phyloP scores from a whole-genome alignment of 1,140 invertebrate species.

The Spodoptera litura region DNA sequence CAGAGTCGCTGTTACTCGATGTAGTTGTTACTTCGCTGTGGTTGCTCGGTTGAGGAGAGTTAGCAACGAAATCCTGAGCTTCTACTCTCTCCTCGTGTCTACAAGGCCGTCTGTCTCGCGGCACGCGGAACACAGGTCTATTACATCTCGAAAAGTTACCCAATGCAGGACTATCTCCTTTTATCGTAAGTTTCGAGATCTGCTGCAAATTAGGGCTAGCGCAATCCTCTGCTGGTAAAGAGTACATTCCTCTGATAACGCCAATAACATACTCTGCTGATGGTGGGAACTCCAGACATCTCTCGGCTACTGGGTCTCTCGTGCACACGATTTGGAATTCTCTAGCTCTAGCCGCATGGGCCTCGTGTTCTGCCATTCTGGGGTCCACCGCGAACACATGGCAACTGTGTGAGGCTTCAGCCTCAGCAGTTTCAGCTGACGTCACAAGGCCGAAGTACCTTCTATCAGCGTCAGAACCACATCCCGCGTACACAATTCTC shows the following conservation, averaged over 20 bases:
- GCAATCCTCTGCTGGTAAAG: constrained; percentile 84
- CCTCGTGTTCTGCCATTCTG: constrained; percentile 92
- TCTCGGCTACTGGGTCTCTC: constrained; percentile 88
- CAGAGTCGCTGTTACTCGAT: constrained; percentile 97
- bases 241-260: constrained; percentile 89
- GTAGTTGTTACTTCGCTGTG: constrained; percentile 93
- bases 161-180: constrained; percentile 73
- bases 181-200: constrained; percentile 80
- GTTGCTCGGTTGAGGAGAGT: constrained; percentile 93
- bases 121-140: constrained; percentile 68
- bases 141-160: constrained; percentile 76
- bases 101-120: constrained; percentile 68
- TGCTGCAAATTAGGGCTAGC: constrained; percentile 75
- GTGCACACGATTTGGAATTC: constrained; percentile 93
- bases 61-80: constrained; percentile 85
- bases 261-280: constrained; percentile 95
- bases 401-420: constrained; percentile 93
- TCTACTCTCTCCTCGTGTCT: constrained; percentile 73
- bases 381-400: constrained; percentile 98
- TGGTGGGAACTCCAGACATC: constrained; percentile 95
- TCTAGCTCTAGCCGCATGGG: constrained; percentile 91
- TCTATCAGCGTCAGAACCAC: constrained; percentile 95
- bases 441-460: constrained; percentile 97
- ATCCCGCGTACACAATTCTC: constrained; percentile 95
- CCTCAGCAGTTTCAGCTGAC: constrained; percentile 78